Conservation (phyloP, 2,797 vertebrate species). For the Coilia nasus region DNA sequence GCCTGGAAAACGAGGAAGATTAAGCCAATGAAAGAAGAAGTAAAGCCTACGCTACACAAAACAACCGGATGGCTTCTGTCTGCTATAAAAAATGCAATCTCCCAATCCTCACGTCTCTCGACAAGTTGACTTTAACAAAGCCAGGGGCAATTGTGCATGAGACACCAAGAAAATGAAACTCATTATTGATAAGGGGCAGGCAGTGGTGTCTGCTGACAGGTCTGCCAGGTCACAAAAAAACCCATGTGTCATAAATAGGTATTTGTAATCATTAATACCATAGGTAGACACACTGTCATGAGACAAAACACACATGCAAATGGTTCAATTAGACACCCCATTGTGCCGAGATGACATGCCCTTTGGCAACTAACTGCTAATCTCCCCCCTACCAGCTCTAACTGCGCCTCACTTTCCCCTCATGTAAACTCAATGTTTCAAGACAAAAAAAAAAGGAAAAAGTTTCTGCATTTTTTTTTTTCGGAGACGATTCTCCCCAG, state of each 20-base stretch:
- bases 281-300: conserved; percentile 49
- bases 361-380: conserved; percentile 65
- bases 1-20: not conserved
- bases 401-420: not conserved
- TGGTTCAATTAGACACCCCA: conserved; percentile 64
- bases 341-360: conserved; percentile 62
- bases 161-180: conserved; percentile 64
- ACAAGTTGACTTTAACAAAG: conserved; percentile 48
- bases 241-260: conserved; percentile 53
- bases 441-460: conserved; percentile 29
- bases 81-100: not conserved
- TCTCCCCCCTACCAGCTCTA: not conserved
- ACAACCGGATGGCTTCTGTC: not conserved
- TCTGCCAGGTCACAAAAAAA: conserved; percentile 48
- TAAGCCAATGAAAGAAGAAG: not conserved
- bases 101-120: not conserved
- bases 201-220: conserved; percentile 53
- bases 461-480: conserved; percentile 71
- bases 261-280: conserved; percentile 55
- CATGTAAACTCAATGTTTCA: conserved; percentile 33
- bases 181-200: conserved; percentile 62
- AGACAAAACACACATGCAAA: conserved; percentile 67
- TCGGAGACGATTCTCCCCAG: conserved; percentile 64
- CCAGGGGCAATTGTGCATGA: conserved; percentile 60
- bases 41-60: not conserved